A percentile compares a stretch with the other conserved stretches of the same genome.
Evolutionary conservation across 2,888 invertebrate genomes (phyloP).

Genomic region (Drosophila paranaensis): DNA sequence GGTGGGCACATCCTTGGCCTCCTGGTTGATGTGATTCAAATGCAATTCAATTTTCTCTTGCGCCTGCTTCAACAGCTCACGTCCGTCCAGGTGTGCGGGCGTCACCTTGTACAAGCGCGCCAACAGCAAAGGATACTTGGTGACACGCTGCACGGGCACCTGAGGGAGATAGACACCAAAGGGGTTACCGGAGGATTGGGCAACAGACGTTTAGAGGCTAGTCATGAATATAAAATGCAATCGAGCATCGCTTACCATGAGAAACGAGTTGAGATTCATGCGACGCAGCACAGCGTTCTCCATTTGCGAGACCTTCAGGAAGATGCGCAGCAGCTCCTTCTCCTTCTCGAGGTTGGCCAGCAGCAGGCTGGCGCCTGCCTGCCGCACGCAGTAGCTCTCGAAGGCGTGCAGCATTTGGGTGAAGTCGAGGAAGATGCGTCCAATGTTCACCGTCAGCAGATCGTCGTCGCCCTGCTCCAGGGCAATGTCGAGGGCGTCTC

Average conservation of each 20-base stretch:
- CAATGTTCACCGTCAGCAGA: conserved; percentile 94
- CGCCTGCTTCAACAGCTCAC: conserved; percentile 93
- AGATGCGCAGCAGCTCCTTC: conserved; percentile 96
- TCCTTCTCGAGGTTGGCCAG: conserved; percentile 97
- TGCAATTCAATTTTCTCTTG: conserved; percentile 97
- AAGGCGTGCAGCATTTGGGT: conserved; percentile 97
- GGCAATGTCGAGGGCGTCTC: conserved; percentile 94
- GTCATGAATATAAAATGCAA: conserved; percentile 27
- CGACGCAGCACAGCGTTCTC: conserved; percentile 96
- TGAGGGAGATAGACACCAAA: conserved; percentile 71
- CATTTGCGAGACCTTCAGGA: conserved; percentile 98
- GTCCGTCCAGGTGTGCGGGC: conserved; percentile 92
- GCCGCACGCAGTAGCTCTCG: conserved; percentile 97
- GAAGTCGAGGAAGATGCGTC: conserved; percentile 95
- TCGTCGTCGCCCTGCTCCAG: conserved; percentile 93
- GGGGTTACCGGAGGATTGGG: not conserved
- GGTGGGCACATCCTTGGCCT: conserved; percentile 95
- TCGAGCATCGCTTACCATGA: conserved; percentile 90
- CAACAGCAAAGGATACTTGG: conserved; percentile 96
- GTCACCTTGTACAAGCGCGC: conserved; percentile 96
- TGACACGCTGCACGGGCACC: conserved; percentile 98
- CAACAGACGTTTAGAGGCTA: conserved; percentile 22
- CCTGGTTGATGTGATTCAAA: conserved; percentile 96
- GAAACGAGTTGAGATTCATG: conserved; percentile 98
- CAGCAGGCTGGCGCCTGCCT: conserved; percentile 94